Base-by-base conservation (phyloP, 2,888 invertebrate species). In the Patella ulyssiponensis region DNA sequence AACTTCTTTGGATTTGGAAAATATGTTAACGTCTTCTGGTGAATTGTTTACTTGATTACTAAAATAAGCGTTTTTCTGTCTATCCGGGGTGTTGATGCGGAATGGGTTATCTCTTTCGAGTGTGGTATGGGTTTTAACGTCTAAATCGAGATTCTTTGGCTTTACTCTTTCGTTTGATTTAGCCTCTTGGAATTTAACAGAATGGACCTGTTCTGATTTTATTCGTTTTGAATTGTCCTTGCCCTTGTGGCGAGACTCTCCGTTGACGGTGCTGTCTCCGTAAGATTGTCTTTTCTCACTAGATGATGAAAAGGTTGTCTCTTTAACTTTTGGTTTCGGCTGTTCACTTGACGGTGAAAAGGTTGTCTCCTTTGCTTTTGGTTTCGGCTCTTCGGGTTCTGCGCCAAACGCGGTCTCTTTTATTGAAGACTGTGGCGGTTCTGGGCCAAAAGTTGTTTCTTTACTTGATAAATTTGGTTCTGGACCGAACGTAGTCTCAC, bases 371-470 rank as follows among this genome's bases (percentile, higher is more conserved):
- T 44, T 44, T 14, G 20, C 20, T 20, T 64, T 64, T 9, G 15
- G 64, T n/a, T 64, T 64, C 44, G 44, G 44, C 20, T 64, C 12
- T 11, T 20, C n/a, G 7, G 64, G 20, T 64, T 64, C 64, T 4
- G 64, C 2, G 20, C 23, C 12, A 23, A 64, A 23, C 14, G 12
- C 23, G 64, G 64, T 64, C 9, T 44, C 44, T 64, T 64, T 64
- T 20, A 11, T 64, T 3, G 64, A 64, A 64, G 64, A 23, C 20
- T 23, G 20, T 11, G 20, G 20, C 3, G 64, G 64, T 23, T 64
- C 64, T 64, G 64, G 64, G 2, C 64, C 64, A 64, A 64, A 64
- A 2, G 64, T 64, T 64, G 64, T 64, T 64, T 64, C 64, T 64
- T 64, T 64, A 64, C 64, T 64, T 11, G 64, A 64, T 23, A 23